These are phyloP conservation scores for Paramormyrops hopkinsi DNA, from an alignment of 2,797 vertebrate genomes.

Conservation along the genomic window DNA sequence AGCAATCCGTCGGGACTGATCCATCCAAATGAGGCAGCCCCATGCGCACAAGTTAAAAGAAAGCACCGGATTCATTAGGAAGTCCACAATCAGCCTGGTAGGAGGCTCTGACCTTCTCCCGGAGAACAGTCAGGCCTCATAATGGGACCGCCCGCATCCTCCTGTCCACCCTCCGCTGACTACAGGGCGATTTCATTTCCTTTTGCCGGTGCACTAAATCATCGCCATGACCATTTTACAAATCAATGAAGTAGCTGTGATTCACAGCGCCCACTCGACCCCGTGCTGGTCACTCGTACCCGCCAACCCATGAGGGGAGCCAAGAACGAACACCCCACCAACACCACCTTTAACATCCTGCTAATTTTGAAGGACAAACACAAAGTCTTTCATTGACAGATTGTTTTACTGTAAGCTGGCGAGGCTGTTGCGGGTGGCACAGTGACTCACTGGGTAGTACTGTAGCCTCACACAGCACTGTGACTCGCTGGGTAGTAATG, in stretches of 20 bases:
- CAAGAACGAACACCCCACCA: neutral
- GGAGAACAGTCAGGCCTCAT: constrained; percentile 19
- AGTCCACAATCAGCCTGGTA: constrained; percentile 21
- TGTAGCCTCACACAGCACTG: neutral
- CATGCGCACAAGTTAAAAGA: neutral
- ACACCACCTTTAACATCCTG: neutral
- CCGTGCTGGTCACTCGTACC: neutral
- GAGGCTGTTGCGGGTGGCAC: neutral
- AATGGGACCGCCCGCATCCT: constrained; percentile 20
- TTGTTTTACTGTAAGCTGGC: neutral
- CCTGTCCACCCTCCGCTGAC: constrained; percentile 12
- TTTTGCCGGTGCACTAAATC: constrained; percentile 16
- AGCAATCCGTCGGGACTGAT: neutral
- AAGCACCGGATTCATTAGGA: neutral
- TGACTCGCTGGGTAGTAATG: neutral
- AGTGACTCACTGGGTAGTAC: neutral
- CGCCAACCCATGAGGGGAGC: neutral
- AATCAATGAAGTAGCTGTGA: constrained; percentile 27
- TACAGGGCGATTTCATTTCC: constrained; percentile 24
- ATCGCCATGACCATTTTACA: constrained; percentile 28
- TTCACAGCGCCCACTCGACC: constrained; percentile 18
- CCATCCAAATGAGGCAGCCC: neutral
- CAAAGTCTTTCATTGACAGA: neutral
- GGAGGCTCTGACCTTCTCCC: constrained; percentile 30
- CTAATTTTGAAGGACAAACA: neutral